Evolutionary conservation across 2,888 invertebrate genomes (phyloP), one percentile per base, ranked within the genome.

Genomic region (Pherbina coryleti): DNA sequence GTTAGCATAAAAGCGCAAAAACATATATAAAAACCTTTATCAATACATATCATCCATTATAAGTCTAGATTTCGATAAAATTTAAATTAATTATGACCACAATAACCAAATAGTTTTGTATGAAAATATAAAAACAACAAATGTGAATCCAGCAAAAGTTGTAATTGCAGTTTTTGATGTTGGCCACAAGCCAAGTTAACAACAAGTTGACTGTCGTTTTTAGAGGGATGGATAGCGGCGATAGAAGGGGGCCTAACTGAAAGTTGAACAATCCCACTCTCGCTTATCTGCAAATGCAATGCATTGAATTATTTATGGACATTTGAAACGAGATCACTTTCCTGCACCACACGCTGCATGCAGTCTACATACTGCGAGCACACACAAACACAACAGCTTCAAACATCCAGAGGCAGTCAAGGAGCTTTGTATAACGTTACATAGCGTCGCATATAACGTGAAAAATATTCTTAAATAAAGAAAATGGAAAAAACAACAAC

Each of bases 301-400:
- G 75, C 66, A 67, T 34, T 76, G 76, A 60, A 76, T 76, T 76
- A 76, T 76, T 76, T 76, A 76, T 76, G 76, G 76, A 17, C 70
- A 60, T 66, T 76, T 22, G 69, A 76, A 76, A 76, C 76, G 70
- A 76, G 76, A 76, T 76, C 76, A 76, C 70, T 76, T 76, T 76
- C 70, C 76, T 60, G 60, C 70, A 51, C 34, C 67, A 67, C 66
- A 67, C 66, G 67, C 25, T 44, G 28, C 19, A 60, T 22, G 7
- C 60, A 60, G 51, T 69, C n/a, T 62, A 70, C 69, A 62, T 25
- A 37, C 7, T n/a, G 51, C 28, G 14, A 25, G 25, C 22, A 1
- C 49, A 49, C 67, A 25, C 60, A 28, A 5, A 60, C 34, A 66
- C 55, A 19, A 22, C 49, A 17, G 17, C 57, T 19, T 11, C 57